Conservation (phyloP, 2,113 vertebrate species). For the Bolborhynchus lineola region DNA sequence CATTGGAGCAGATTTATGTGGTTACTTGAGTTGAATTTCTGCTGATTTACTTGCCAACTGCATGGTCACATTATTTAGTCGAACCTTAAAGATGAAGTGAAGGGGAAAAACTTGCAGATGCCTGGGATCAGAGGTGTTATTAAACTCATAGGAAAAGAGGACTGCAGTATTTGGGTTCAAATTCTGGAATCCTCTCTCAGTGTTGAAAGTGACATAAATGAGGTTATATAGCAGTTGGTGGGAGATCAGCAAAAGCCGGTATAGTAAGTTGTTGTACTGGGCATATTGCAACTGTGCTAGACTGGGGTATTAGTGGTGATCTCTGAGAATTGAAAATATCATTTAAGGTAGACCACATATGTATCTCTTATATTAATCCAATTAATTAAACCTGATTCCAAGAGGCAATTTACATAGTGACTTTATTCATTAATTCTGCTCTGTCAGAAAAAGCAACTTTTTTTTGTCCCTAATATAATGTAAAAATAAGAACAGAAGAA, state of each 20-base stretch:
- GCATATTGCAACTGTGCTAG: fast-evolving
- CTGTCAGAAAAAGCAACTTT: neutral
- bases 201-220: neutral
- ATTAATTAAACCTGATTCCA: neutral
- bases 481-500: neutral
- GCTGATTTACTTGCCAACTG: neutral
- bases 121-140: neutral
- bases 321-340: neutral
- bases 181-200: neutral
- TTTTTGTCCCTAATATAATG: neutral
- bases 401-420: neutral
- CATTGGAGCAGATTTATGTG: neutral
- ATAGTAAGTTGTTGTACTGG: neutral
- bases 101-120: neutral
- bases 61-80: neutral
- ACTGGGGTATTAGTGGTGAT: neutral
- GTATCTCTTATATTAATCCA: neutral
- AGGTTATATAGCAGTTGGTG: neutral
- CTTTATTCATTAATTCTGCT: neutral
- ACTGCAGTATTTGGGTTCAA: neutral
- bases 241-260: neutral
- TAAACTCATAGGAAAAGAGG: neutral
- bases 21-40: neutral
- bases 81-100: neutral
- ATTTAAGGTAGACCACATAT: neutral